phyloP scores from a whole-genome alignment of 2,797 vertebrate species.

The Cynopterus sphinx region DNA sequence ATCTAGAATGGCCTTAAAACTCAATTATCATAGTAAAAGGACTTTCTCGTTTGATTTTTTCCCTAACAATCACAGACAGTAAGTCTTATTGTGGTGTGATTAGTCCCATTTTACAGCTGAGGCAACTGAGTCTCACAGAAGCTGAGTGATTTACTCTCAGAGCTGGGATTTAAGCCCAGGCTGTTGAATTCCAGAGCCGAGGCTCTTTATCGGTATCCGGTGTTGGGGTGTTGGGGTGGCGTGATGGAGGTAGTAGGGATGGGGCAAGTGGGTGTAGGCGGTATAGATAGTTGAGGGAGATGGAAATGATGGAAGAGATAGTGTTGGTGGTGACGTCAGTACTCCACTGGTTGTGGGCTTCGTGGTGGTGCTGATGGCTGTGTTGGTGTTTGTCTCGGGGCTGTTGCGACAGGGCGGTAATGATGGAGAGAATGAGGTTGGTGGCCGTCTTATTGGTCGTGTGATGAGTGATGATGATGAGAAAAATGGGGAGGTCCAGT shows the following conservation, averaged over 20 bases:
- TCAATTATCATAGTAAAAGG: too few relatives aligned
- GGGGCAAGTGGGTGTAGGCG: too few relatives aligned
- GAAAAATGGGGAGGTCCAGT: background rate
- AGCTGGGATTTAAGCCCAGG: background rate
- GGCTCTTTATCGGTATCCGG: background rate
- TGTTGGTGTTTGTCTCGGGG: background rate
- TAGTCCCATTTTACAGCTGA: background rate
- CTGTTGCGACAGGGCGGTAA: too few relatives aligned
- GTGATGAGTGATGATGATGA: background rate
- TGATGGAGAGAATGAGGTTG: background rate
- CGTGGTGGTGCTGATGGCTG: background rate
- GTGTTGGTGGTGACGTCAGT: background rate
- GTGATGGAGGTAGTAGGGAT: too few relatives aligned
- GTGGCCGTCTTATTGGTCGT: background rate
- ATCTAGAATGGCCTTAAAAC: background rate
- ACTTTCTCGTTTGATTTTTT: background rate
- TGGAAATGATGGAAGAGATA: rapidly evolving
- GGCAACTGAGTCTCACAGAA: background rate
- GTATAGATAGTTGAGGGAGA: rapidly evolving
- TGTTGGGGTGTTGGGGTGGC: too few relatives aligned
- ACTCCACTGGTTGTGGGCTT: background rate
- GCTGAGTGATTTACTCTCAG: background rate
- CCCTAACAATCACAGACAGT: too few relatives aligned
- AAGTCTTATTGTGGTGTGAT: too few relatives aligned
- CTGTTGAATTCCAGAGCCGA: background rate